Conservation (phyloP, 2,113 vertebrate genomes). For the Callipepla californica region DNA sequence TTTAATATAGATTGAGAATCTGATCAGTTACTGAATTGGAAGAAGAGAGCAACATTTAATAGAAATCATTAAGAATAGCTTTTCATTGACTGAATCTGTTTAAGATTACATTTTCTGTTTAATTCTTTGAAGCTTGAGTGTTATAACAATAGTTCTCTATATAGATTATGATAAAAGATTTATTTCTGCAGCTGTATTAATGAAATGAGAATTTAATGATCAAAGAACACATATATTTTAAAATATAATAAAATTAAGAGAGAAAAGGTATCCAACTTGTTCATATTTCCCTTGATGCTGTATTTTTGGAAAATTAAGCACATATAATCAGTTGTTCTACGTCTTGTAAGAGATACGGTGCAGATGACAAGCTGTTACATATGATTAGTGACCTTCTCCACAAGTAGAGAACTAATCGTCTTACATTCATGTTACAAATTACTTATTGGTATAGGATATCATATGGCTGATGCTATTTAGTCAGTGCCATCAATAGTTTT, state of each 20-base stretch:
- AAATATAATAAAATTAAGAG: slow-evolving; percentile 50
- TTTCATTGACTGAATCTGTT: slow-evolving; percentile 51
- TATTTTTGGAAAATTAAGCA: slow-evolving; percentile 68
- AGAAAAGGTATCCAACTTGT: slow-evolving; percentile 22
- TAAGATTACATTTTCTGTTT: slow-evolving; percentile 61
- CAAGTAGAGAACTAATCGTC: not conserved
- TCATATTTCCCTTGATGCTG: slow-evolving; percentile 27
- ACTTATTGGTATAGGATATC: not conserved
- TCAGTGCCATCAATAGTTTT: not conserved
- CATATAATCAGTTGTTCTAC: slow-evolving; percentile 51
- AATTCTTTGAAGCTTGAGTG: slow-evolving; percentile 50
- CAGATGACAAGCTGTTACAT: not conserved
- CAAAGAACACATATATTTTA: slow-evolving; percentile 56
- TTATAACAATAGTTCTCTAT: slow-evolving; percentile 23
- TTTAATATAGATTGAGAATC: not conserved
- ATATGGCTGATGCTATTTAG: not conserved
- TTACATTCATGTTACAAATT: not conserved
- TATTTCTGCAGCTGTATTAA: slow-evolving; percentile 57
- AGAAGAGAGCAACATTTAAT: slow-evolving; percentile 35
- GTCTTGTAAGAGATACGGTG: slow-evolving; percentile 35
- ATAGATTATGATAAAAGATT: slow-evolving; percentile 65
- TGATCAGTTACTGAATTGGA: slow-evolving; percentile 59
- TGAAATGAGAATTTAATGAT: slow-evolving; percentile 69
- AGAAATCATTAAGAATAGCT: slow-evolving; percentile 24
- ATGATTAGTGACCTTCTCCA: not conserved